Conservation (phyloP, 2,113 vertebrate species). For the Cacatua alba region DNA sequence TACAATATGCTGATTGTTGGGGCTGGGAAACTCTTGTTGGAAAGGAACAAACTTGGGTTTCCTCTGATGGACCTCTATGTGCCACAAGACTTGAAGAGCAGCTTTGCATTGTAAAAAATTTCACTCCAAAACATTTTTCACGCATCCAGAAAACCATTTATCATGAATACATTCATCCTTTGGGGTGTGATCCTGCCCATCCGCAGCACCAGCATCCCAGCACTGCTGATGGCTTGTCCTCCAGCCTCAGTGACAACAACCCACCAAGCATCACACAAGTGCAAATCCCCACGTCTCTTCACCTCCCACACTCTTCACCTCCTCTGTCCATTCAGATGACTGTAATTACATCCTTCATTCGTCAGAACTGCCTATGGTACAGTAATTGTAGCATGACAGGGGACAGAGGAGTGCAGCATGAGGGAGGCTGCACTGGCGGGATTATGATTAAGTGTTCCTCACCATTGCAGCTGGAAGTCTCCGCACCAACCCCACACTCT, state of each 20-base stretch:
- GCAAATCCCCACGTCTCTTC: not conserved
- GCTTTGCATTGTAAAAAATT: not conserved
- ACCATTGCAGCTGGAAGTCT: not conserved
- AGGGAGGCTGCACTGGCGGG: not conserved
- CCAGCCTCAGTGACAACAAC: not conserved
- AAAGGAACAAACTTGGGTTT: not conserved
- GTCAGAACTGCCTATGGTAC: not conserved
- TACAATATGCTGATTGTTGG: not conserved
- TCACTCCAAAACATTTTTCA: not conserved
- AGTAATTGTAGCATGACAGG: accelerated
- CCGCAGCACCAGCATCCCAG: not conserved
- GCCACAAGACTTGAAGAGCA: not conserved
- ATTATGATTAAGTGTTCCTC: not conserved
- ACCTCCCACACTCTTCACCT: not conserved
- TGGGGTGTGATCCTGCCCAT: not conserved
- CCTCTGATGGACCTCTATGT: not conserved
- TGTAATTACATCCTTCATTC: not conserved
- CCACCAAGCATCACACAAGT: accelerated
- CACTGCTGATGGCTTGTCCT: not conserved
- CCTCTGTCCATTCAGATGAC: not conserved
- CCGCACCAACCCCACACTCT: not conserved
- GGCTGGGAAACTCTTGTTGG: not conserved
- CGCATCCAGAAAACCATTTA: not conserved
- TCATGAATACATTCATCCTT: not conserved
- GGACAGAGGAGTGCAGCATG: not conserved